Conservation (phyloP, 2,888 invertebrate genomes). For the Arctia plantaginis region DNA sequence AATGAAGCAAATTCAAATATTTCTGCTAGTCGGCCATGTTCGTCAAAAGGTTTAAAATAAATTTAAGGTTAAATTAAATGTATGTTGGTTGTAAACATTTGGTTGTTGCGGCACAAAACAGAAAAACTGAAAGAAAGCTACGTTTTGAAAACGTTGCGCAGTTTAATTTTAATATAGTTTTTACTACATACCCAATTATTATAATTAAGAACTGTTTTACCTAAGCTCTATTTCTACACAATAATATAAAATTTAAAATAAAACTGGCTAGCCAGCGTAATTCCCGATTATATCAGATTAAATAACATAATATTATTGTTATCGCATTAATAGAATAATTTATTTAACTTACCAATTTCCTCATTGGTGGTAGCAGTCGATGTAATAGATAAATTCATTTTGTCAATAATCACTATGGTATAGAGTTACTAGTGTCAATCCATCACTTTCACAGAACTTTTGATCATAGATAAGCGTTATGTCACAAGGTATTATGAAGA, state of each 20-base stretch:
- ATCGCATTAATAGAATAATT: slow-evolving; percentile 13
- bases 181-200: not conserved
- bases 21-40: not conserved
- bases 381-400: slow-evolving; percentile 73
- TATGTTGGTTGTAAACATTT: too few relatives aligned
- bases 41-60: not conserved
- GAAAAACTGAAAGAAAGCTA: not conserved
- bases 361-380: slow-evolving; percentile 66
- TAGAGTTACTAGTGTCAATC: slow-evolving; percentile 45
- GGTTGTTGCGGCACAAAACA: too few relatives aligned
- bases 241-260: not conserved
- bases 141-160: not conserved
- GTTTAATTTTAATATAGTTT: not conserved
- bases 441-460: slow-evolving; percentile 56
- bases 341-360: slow-evolving; percentile 74
- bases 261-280: not conserved
- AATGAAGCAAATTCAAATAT: not conserved
- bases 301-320: not conserved
- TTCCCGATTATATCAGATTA: slow-evolving; percentile 1
- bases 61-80: too few relatives aligned
- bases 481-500: slow-evolving; percentile 28
- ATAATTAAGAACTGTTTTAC: too few relatives aligned
- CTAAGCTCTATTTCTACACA: not conserved
- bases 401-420: slow-evolving; percentile 52
- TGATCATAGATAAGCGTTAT: slow-evolving; percentile 47